phyloP scores from a whole-genome alignment of 2,888 invertebrate species.

The Callimorpha dominula region DNA sequence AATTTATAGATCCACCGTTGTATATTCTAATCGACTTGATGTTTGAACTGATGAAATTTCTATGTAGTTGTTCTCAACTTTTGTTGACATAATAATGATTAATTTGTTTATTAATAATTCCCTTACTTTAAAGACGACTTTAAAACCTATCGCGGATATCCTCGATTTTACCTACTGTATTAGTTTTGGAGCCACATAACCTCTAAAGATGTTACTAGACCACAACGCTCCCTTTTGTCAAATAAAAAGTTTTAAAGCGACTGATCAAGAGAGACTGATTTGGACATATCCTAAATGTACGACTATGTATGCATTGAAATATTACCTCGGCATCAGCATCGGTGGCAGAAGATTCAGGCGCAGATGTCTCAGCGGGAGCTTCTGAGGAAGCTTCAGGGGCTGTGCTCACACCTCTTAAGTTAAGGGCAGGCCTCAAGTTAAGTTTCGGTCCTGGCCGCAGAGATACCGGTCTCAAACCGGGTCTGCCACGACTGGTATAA shows the following conservation, averaged over 20 bases:
- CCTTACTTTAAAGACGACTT: too few relatives aligned
- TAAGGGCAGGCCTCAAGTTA: slow-evolving; percentile 80
- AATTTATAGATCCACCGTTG: neutral
- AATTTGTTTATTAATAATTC: too few relatives aligned
- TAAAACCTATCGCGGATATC: too few relatives aligned
- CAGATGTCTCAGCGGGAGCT: slow-evolving; percentile 74
- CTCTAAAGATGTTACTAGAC: too few relatives aligned
- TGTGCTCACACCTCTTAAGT: slow-evolving; percentile 82
- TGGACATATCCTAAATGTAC: neutral
- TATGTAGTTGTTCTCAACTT: neutral
- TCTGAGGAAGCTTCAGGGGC: slow-evolving; percentile 80
- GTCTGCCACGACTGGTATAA: slow-evolving; percentile 72
- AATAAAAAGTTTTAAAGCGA: too few relatives aligned
- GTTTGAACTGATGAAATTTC: too few relatives aligned
- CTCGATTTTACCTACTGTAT: too few relatives aligned
- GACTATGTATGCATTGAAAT: neutral
- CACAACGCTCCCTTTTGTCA: too few relatives aligned
- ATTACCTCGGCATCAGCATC: slow-evolving; percentile 76
- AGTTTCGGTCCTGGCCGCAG: slow-evolving; percentile 89
- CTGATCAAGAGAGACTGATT: neutral
- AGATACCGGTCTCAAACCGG: slow-evolving; percentile 80
- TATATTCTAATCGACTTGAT: neutral
- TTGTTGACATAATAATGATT: neutral
- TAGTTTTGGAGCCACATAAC: too few relatives aligned
- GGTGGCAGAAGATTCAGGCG: slow-evolving; percentile 70